These are phyloP conservation scores for Tipula lateralis DNA, from an alignment of 2,888 invertebrate species.

Conservation along the genomic window DNA sequence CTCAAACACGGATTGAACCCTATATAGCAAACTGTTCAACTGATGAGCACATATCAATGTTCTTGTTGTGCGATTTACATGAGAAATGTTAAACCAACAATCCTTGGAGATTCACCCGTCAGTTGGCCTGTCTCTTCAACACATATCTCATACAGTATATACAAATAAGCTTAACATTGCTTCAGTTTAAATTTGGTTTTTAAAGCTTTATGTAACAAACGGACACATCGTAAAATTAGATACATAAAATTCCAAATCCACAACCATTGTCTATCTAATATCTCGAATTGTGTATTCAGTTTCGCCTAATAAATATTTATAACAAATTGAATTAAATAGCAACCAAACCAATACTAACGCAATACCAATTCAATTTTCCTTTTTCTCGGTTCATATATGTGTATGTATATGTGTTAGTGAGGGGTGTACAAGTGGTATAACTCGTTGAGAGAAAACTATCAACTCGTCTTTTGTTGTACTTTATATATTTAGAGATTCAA, in stretches of 20 bases:
- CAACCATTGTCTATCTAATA: background rate
- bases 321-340: conserved; percentile 1
- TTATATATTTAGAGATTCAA: background rate
- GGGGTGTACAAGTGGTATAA: background rate
- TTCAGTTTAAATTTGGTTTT: too few species aligned
- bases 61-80: too few species aligned
- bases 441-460: background rate
- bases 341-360: background rate
- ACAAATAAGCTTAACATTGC: too few species aligned
- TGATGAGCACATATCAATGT: too few species aligned
- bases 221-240: background rate
- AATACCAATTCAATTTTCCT: background rate
- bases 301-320: conserved; percentile 1
- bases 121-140: too few species aligned
- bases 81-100: too few species aligned
- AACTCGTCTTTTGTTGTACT: background rate
- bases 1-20: too few species aligned
- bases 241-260: background rate
- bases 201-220: too few species aligned
- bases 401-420: background rate
- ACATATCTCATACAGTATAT: too few species aligned
- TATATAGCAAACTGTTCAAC: too few species aligned
- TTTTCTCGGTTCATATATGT: background rate
- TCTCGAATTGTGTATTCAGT: background rate
- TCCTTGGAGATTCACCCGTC: too few species aligned